A percentile compares a stretch with the other conserved stretches of the same genome.
phyloP scores from a whole-genome alignment of 2,113 vertebrate genomes.

The Saguinus midas region DNA sequence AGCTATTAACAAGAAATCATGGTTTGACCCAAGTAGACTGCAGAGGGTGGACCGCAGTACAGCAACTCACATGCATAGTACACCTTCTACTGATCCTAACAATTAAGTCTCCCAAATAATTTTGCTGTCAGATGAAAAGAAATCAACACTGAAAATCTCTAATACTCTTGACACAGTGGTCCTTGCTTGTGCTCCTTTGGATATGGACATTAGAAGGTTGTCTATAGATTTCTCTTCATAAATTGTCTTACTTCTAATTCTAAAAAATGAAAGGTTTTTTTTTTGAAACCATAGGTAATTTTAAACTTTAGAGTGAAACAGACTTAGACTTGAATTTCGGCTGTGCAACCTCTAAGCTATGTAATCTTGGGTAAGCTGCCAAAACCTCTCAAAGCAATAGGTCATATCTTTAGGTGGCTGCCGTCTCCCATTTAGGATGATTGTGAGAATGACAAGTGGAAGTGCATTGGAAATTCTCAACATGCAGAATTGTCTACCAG shows the following conservation, averaged over 20 bases:
- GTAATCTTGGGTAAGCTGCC: neutral
- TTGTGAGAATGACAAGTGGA: neutral
- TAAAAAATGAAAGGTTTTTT: neutral
- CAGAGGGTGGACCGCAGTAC: neutral
- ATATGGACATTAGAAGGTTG: neutral
- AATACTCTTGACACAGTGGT: neutral
- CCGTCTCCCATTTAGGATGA: neutral
- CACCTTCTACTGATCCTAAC: neutral
- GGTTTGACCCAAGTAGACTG: neutral
- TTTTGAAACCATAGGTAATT: neutral
- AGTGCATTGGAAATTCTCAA: neutral
- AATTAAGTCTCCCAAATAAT: neutral
- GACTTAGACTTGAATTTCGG: neutral
- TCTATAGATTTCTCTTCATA: neutral
- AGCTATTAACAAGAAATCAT: neutral
- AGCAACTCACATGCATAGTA: neutral
- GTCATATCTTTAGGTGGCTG: neutral
- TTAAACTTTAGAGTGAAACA: neutral
- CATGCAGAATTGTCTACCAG: neutral
- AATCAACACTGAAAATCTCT: neutral
- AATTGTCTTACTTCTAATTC: neutral
- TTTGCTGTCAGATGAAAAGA: neutral
- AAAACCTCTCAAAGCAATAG: neutral
- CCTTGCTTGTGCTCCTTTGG: neutral
- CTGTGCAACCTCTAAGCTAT: neutral